Base-by-base conservation (phyloP, 2,888 invertebrate genomes). In the Caenorhabditis afra region DNA sequence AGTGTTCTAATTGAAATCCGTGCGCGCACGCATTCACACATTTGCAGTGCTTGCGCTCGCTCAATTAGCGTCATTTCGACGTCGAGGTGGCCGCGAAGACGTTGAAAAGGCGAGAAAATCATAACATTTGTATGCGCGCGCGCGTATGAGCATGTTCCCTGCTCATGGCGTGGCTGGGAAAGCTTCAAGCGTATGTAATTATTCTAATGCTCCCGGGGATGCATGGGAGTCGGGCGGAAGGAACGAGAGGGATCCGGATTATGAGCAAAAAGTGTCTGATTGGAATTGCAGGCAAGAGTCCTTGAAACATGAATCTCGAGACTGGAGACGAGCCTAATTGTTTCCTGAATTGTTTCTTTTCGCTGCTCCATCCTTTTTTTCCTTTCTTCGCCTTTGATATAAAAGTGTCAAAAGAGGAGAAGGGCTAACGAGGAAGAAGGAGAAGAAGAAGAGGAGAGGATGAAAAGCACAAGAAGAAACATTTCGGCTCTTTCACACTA, bases 1-100 rank as follows among this genome's bases (percentile, higher is more conserved):
- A 73, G 73, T 65, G 73, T 73, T 73, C 73, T 73, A 73, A 73
- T 73, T 73, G 73, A 73, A 73, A 73, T 73, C 73, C 47, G 64
- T 55, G 50, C 44, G 35, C 55, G 16, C 18, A 55, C 14, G 29
- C 37, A 37, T 39, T 22, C 45, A 39, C 37, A 50, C 20, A 29
- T 29, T 29, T 29, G 29, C 29, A 29, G 29, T 29, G 29, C 29
- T 29, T 29, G 41, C 58, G 41, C 62, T 29, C 71, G 57, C 73
- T 73, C 73, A 73, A 73, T 73, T 73, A 73, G 73, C 73, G 64
- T 73, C 73, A 73, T 64, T 73, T 73, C 73, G 64, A 61, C 59
- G 53, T n/a, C 16, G 47, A 47, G 16, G 47, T 18, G 16, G 35
- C 35, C 49, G 10, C n/a, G 53, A 39, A 55, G 18, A 37, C 8